Evolutionary conservation across 2,113 vertebrate species (phyloP).

Genomic region (Ceyx cyanopectus): DNA sequence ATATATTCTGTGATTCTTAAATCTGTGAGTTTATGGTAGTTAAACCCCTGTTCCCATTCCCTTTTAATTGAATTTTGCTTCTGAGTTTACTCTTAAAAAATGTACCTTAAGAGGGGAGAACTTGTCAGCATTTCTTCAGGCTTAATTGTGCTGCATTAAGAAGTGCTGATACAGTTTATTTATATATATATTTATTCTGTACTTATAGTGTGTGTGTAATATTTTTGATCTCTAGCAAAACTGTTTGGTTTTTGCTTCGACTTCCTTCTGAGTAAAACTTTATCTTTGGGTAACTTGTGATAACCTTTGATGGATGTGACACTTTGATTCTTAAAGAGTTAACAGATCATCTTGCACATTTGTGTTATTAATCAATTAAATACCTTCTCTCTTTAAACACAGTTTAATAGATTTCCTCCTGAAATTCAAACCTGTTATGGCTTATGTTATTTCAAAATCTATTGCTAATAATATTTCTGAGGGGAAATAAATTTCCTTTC

Average conservation of each 20-base stretch:
- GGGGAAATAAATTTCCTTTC: conserved; percentile 42
- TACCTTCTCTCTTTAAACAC: conserved; percentile 57
- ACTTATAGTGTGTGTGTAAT: background rate
- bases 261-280: background rate
- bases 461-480: conserved; percentile 51
- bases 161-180: background rate
- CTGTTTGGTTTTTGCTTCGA: background rate
- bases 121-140: background rate
- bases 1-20: background rate
- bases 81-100: background rate
- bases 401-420: conserved; percentile 56
- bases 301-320: fast-evolving
- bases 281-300: background rate
- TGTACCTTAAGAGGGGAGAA: background rate
- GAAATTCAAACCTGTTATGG: conserved; percentile 53
- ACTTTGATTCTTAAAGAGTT: background rate
- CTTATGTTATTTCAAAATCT: background rate
- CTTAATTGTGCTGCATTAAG: background rate
- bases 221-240: background rate
- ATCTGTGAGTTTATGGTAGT: background rate
- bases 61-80: background rate
- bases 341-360: conserved; percentile 7
- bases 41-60: background rate
- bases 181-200: background rate
- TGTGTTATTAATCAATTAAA: conserved; percentile 51